Evolutionary conservation across 2,888 invertebrate genomes (phyloP), one percentile per base, ranked within the genome.

Genomic region (Megaustenia siamemsis): DNA sequence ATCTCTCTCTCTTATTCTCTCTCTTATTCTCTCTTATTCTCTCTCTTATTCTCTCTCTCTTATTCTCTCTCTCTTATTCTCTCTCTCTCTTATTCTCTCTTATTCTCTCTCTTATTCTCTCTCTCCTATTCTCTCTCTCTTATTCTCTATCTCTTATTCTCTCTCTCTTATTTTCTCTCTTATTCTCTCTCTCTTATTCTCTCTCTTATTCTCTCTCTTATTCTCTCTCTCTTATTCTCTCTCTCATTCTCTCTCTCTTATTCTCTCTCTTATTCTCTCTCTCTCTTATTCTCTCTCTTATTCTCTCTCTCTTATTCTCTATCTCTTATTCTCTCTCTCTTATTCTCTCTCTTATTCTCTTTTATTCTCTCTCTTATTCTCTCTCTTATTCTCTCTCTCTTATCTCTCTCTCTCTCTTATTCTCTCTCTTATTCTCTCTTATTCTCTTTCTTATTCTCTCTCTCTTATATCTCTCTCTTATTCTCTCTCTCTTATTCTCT

Each of bases 61-160:
- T 10, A 10, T 15, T 49, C 49, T 49, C 49, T 49, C 15, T 49
- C 49, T 49, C 49, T 15, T 10, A 10, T 49, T 49, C 15, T 15
- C 15, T 6, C 49, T 49, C 6, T 15, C 6, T 49, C 15, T 49
- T 49, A 6, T 49, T 15, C 6, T 6, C 15, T 15, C 15, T 15
- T 6, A 6, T 15, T 15, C 6, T 49, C 15, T 6, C 15, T 49
- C 8, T 75, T 43, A 40, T 43, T 75, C 3, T 75, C 78, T 78
- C 78, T 78, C 78, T 78, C 8, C n/a, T n/a, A n/a, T 53, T n/a
- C n/a, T 75, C 75, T 75, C 40, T 75, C 75, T 75, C 75, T 49
- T 15, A 49, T 49, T 49, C 15, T 49, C 6, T 49, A 49, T 10
- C 6, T 49, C 6, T 49, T 15, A 10, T 15, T 49, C 49, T 49